Evolutionary conservation across 1,140 invertebrate genomes (phyloP), one percentile per base, ranked within the genome.

Genomic region (Alviniconcha marisindica): DNA sequence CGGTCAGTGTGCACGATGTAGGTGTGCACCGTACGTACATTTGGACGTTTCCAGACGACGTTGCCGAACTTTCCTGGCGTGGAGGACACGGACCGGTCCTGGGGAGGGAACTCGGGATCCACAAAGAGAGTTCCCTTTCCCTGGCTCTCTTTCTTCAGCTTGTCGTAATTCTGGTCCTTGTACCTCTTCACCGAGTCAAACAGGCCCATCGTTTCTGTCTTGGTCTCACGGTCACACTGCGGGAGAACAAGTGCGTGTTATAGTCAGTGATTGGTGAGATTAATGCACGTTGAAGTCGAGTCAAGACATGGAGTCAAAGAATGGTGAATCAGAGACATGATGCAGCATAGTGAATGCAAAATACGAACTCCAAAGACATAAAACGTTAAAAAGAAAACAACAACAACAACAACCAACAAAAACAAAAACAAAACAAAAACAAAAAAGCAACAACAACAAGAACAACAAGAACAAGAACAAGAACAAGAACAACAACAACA

Each of bases 91-190:
- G 94, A 93, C 38, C 91, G 88, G 85, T 95, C 93, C 79, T 91
- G 88, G 15, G 95, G 92, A 21, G 94, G 94, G 88, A 95, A 95
- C 48, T 94, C 91, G 33, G 91, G 89, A 88, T 95, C 94, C 40
- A 94, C 93, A 85, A 94, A 95, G 5, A 94, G 87, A 38, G 90
- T 88, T 40, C 93, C 93, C 10, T 88, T 89, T 21, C 86, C 82
- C 66, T 90, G 86, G 81, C 90, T 88, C 82, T 93, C 89, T 77
- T 92, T 92, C 84, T 92, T 93, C n/a, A 94, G 85, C 51, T 88
- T 89, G 48, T 80, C 76, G 89, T 94, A 94, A 54, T 92, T 86
- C 84, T 94, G 93, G 21, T 88, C 89, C 86, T 93, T 93, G 84
- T 89, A 93, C 36, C 84, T 83, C 66, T 76, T 76, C 42, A 85